Base-by-base conservation (phyloP, 1,140 invertebrate species). In the Carposina sasakii region DNA sequence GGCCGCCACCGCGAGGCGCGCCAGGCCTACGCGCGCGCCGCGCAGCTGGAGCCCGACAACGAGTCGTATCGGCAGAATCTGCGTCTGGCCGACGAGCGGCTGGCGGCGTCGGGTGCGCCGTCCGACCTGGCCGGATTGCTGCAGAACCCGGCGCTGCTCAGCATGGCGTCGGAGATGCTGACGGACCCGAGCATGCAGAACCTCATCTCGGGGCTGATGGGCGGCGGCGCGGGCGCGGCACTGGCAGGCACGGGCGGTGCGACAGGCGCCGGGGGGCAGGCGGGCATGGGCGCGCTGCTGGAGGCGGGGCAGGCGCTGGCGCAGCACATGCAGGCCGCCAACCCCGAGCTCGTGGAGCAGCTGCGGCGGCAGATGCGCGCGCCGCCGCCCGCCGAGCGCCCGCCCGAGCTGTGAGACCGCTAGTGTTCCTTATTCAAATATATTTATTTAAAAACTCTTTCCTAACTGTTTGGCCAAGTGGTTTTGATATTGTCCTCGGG, bases 31-130 rank as follows among this genome's bases (percentile, higher is more conserved):
- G 88, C 91, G 58, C 95, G 93, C 63, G 98, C 97, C 1, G 78
- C 96, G 16, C 91, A 96, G 69, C 85, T 98, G 49, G 97, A 99
- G 64, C 97, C 97, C 10, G 90, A 92, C 31, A 99, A 98, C 84
- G 92, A 95, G 58, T 94, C 93, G 67, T 98, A 98, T 76, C 89
- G 91, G 48, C 93, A 92, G 67, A 98, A 98, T 87, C 85, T 98
- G 44, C 88, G 88, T 46, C 73, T 91, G 20, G 73, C 85, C 3
- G 87, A 90, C 48, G 74, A 81, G 54, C 60, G 56, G 3, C 51
- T 79, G 21, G 59, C 67, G 1, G 54, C 63, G 56, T 52, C 54
- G n/a, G 67, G 67, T 4, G 45, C 51, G 0, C 60, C 82, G 6
- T 67, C 90, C 30, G 89, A 92, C 68, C 64, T 93, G 1, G 86